Percentiles rank a stretch among this genome's conserved stretches.
Evolutionary conservation across 2,797 vertebrate species (phyloP).

Genomic region (Chromobotia macracanthus): DNA sequence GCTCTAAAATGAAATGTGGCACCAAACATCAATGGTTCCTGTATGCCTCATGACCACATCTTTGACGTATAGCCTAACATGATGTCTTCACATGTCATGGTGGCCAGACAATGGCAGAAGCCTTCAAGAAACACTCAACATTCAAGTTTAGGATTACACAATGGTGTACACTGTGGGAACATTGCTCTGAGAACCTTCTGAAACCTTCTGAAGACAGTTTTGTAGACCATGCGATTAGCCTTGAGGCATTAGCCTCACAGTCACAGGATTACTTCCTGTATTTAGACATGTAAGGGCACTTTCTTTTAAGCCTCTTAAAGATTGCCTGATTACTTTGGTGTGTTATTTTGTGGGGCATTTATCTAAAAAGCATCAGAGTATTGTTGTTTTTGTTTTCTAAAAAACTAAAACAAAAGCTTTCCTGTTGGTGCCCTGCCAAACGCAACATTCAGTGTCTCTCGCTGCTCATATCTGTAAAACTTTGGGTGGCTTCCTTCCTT

Average conservation of each 20-base stretch:
- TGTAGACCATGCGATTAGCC: background rate
- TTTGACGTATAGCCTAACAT: background rate
- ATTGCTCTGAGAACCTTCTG: background rate
- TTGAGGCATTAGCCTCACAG: background rate
- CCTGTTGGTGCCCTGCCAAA: slow-evolving; percentile 22
- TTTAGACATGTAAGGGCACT: background rate
- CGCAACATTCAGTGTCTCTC: slow-evolving; percentile 12
- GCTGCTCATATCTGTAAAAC: slow-evolving; percentile 16
- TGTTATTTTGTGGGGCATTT: slow-evolving; percentile 15
- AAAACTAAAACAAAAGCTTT: slow-evolving; percentile 46
- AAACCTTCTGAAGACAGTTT: background rate
- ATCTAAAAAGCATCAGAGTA: slow-evolving; percentile 35
- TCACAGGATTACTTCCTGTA: slow-evolving; percentile 4
- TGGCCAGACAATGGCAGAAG: no score
- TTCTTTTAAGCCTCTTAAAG: slow-evolving; percentile 7
- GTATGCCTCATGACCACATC: background rate
- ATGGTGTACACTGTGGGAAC: background rate
- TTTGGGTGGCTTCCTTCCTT: slow-evolving; percentile 31
- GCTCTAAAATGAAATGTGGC: background rate
- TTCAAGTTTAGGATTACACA: no score
- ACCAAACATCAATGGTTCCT: background rate
- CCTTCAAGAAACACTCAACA: no score
- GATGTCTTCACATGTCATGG: no score
- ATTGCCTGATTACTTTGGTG: background rate
- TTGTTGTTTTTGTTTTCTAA: slow-evolving; percentile 33